These are phyloP conservation scores for Aphaenogaster floridana DNA, from an alignment of 1,140 invertebrate genomes.

Conservation along the genomic window DNA sequence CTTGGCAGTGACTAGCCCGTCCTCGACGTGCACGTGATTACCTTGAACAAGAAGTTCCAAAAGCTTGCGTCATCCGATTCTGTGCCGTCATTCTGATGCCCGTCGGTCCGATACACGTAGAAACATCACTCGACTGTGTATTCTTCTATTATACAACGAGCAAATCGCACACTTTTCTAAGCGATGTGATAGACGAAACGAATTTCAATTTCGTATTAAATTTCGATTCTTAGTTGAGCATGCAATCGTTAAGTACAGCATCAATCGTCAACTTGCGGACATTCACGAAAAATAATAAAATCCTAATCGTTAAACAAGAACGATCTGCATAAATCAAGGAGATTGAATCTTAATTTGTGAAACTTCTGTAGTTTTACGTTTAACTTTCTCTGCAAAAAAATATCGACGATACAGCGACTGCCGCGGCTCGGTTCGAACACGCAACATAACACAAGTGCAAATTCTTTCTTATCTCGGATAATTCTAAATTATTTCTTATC, in stretches of 20 bases:
- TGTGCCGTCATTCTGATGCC: neutral
- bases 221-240: neutral
- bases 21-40: constrained; percentile 40
- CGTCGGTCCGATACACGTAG: neutral
- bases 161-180: neutral
- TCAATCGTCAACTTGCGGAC: neutral
- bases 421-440: constrained; percentile 18
- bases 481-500: constrained; percentile 38
- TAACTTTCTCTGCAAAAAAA: constrained; percentile 27
- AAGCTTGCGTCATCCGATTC: constrained; percentile 47
- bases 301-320: neutral
- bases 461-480: constrained; percentile 11
- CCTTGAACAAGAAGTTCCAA: constrained; percentile 44
- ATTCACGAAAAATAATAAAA: neutral
- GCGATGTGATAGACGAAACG: neutral
- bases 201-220: neutral
- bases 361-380: constrained; percentile 2
- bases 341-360: constrained; percentile 1
- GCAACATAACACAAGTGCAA: constrained; percentile 41
- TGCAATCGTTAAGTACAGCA: neutral
- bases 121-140: constrained; percentile 25
- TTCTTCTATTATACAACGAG: neutral
- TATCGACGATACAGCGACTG: neutral
- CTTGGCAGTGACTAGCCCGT: constrained; percentile 52
- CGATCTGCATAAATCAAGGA: constrained; percentile 19